phyloP scores from a whole-genome alignment of 92 coral and sea anemone species.

The Epizoanthus fatuus region DNA sequence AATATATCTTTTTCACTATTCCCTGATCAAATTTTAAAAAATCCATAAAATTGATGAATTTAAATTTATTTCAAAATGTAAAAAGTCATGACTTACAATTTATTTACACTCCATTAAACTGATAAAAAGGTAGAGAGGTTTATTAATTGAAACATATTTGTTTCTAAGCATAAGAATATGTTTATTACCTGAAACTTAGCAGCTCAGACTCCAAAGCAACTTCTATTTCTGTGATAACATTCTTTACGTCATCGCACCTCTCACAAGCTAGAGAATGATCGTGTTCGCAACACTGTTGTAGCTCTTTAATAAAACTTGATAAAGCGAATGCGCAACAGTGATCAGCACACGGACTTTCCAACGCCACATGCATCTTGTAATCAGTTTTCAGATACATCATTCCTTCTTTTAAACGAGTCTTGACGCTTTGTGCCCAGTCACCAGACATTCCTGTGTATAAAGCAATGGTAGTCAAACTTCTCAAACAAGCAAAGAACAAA shows the following conservation, averaged over 20 bases:
- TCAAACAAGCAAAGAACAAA: too few species aligned
- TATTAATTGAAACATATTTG: too few species aligned
- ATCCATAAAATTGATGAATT: too few species aligned
- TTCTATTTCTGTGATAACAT: conserved; percentile 21
- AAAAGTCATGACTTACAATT: too few species aligned
- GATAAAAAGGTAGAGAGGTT: too few species aligned
- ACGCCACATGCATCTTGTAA: conserved; percentile 41
- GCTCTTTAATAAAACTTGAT: conserved; percentile 19
- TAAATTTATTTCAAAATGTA: too few species aligned
- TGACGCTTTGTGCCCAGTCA: conserved; percentile 15
- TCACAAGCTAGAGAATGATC: conserved; percentile 28
- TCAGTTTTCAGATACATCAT: conserved; percentile 39
- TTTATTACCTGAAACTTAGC: too few species aligned
- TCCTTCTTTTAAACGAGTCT: conserved; percentile 23
- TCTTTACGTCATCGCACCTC: conserved; percentile 10
- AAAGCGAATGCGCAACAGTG: conserved; percentile 47
- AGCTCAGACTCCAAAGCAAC: conserved; percentile 12
- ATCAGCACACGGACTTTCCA: conserved; percentile 43
- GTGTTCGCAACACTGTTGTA: conserved; percentile 18
- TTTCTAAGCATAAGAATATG: too few species aligned
- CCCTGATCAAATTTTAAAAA: too few species aligned
- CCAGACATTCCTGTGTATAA: conserved; percentile 23
- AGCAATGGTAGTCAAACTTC: too few species aligned
- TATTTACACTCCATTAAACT: too few species aligned
- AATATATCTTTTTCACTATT: too few species aligned